Base-by-base conservation (phyloP, 2,797 vertebrate species). In the Danio jaintianensis region DNA sequence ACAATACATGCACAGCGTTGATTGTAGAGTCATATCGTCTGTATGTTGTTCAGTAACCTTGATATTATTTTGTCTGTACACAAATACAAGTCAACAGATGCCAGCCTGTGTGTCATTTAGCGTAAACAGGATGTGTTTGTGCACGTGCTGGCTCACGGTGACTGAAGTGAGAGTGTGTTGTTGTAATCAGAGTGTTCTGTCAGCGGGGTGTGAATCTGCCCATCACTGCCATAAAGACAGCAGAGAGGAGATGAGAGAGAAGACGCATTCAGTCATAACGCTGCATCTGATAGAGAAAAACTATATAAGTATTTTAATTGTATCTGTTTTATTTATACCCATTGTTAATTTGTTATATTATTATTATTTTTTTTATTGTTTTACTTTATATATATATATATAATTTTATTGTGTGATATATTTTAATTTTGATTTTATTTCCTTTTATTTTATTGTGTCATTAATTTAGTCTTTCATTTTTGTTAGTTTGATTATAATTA, bases 141-240 rank as follows among this genome's bases (percentile, higher is more conserved):
- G 15, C 64, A 68, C 61, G 53, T 18, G 9, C n/a, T n/a, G n/a
- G n/a, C 63, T 38, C 16, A 70, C 6, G 2, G 16, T 10, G 59
- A 55, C 36, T 55, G 66, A 61, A 43, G 9, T 71, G 77, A 63
- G 67, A 79, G 58, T 11, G 18, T 4, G 40, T 64, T 48, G 72
- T 62, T 72, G 78, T 64, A 80, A 73, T 79, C 78, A 72, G 78
- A 72, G 22, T 7, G 61, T 72, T 73, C 59, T 80, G 69, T 73
- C 69, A 80, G 59, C 64, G 78, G 38, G 5, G 38, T 22, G 13
- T 11, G 1, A 55, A 52, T 52, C 12, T 11, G 48, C 62, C 67
- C 69, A 79, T 56, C 40, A n/a, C 47, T 9, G 6, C 6, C n/a
- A 1, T 42, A 12, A 52, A 64, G 38, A 62, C 20, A 8, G n/a